phyloP scores from a whole-genome alignment of 1,140 invertebrate genomes.

The Helicoverpa armigera region DNA sequence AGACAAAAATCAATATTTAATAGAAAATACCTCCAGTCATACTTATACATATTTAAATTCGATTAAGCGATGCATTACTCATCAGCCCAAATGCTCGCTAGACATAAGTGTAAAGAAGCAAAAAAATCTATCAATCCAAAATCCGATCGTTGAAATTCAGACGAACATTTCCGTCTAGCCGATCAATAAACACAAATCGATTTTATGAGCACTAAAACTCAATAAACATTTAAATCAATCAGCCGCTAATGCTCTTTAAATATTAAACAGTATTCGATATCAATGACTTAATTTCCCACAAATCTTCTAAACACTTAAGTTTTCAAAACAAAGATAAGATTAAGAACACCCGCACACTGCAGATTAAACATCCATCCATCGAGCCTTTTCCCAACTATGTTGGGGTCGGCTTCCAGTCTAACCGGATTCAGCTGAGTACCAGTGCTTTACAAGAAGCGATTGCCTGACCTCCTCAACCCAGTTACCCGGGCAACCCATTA shows the following conservation, averaged over 20 bases:
- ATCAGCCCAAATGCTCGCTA: neutral
- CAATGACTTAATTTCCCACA: constrained; percentile 10
- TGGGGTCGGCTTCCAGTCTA: no score
- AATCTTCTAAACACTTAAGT: constrained; percentile 37
- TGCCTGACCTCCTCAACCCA: no score
- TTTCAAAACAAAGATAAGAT: constrained; percentile 38
- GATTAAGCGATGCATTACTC: no score
- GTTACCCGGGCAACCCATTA: no score
- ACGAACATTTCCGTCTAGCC: neutral
- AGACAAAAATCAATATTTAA: no score
- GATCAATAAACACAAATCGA: constrained; percentile 25
- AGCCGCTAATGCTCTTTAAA: constrained; percentile 9
- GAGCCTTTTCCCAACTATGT: no score
- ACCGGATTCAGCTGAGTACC: no score
- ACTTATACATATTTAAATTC: no score
- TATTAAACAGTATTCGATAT: constrained; percentile 5
- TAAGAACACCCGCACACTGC: neutral
- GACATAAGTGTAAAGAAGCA: neutral
- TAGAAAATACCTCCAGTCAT: no score
- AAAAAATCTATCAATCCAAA: neutral
- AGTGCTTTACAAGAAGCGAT: no score
- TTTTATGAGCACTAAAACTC: constrained; percentile 5
- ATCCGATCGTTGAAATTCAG: neutral
- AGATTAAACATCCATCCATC: no score
- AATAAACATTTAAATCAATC: constrained; percentile 32